A percentile compares a stretch with the other conserved stretches of the same genome.
phyloP scores from a whole-genome alignment of 35 echinoderm and acorn worm species.

The Chiridota heheva region DNA sequence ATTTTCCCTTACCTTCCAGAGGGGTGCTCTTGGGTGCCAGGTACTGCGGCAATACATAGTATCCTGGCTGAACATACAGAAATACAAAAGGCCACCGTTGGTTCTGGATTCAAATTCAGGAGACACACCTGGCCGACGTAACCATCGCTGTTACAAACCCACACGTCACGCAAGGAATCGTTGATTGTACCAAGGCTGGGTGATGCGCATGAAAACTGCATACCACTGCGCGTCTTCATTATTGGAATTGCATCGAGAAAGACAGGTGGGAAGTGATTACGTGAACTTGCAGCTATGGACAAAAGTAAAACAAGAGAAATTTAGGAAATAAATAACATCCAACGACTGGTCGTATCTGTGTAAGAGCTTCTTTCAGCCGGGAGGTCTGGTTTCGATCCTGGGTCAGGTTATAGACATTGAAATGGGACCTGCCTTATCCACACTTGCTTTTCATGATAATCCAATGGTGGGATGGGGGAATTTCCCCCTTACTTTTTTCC shows the following conservation, averaged over 20 bases:
- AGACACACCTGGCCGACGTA: slow-evolving; percentile 97
- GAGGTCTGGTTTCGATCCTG: too few relatives aligned
- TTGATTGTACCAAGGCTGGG: slow-evolving; percentile 79
- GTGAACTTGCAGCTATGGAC: slow-evolving; percentile 75
- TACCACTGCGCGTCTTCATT: slow-evolving; percentile 95
- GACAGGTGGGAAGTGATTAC: slow-evolving; percentile 84
- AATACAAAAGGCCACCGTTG: slow-evolving; percentile 91
- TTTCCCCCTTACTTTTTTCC: too few relatives aligned
- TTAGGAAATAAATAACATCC: too few relatives aligned
- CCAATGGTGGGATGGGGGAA: too few relatives aligned
- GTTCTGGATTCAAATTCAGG: slow-evolving; percentile 87
- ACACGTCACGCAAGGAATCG: slow-evolving; percentile 78
- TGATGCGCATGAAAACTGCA: slow-evolving; percentile 97
- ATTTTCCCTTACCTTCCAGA: slow-evolving; percentile 28
- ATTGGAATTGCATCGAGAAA: slow-evolving; percentile 98
- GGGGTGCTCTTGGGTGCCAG: slow-evolving; percentile 60
- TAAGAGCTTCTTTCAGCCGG: too few relatives aligned
- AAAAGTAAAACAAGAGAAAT: background rate
- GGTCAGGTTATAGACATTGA: too few relatives aligned
- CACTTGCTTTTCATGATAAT: too few relatives aligned
- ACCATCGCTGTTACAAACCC: slow-evolving; percentile 93
- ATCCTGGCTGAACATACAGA: slow-evolving; percentile 90
- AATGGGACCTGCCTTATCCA: too few relatives aligned
- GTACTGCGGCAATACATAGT: slow-evolving; percentile 87
- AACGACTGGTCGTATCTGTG: too few relatives aligned